Evolutionary conservation across 2,113 vertebrate genomes (phyloP).

Genomic region (Barbus barbus): DNA sequence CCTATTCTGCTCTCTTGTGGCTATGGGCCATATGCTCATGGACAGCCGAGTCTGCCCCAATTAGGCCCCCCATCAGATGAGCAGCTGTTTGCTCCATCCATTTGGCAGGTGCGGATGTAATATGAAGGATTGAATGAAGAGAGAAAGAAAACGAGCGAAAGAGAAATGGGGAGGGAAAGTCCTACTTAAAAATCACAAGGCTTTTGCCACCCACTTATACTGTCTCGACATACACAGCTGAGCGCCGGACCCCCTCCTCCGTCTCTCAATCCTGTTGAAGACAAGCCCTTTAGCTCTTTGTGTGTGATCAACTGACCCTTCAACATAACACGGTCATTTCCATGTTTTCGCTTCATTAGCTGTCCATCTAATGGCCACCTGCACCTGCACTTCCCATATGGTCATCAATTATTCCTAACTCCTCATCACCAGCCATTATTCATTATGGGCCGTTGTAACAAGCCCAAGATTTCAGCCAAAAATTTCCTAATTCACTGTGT

Average conservation of each 20-base stretch:
- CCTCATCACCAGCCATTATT: not conserved
- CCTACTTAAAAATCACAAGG: conserved; percentile 2
- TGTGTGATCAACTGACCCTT: conserved; percentile 27
- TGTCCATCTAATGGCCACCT: conserved; percentile 36
- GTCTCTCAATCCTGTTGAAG: too few relatives aligned
- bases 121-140: conserved; percentile 9
- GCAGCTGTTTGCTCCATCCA: conserved; percentile 63
- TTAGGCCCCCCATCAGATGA: conserved; percentile 57
- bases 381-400: conserved; percentile 21
- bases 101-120: conserved; percentile 28
- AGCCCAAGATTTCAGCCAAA: conserved; percentile 6
- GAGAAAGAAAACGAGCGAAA: not conserved
- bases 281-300: too few relatives aligned
- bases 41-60: conserved; percentile 55
- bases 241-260: not conserved
- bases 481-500: not conserved
- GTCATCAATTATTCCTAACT: conserved; percentile 10
- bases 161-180: not conserved
- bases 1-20: conserved; percentile 22
- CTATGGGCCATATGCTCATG: conserved; percentile 57
- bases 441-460: not conserved
- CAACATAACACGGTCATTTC: not conserved
- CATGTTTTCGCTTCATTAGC: conserved; percentile 25
- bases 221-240: not conserved
- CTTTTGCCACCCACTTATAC: not conserved